phyloP scores from a whole-genome alignment of 2,888 invertebrate species.

The Lottia scabra region DNA sequence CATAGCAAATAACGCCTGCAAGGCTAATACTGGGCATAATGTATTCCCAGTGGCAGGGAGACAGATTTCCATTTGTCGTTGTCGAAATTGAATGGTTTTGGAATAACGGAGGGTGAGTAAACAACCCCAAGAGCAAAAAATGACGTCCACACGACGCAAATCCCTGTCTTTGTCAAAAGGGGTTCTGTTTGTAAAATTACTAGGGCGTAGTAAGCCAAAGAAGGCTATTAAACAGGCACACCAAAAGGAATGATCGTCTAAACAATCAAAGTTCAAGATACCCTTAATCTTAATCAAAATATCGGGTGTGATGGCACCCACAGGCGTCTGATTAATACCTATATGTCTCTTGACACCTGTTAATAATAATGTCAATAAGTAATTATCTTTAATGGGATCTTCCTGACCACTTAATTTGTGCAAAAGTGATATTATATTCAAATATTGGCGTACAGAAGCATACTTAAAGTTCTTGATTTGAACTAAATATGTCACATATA shows the following conservation, averaged over 20 bases:
- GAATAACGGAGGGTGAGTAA: too few relatives aligned
- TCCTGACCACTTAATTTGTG: neutral
- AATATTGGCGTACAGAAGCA: neutral
- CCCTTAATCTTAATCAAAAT: too few relatives aligned
- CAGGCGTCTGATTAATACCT: too few relatives aligned
- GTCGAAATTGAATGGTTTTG: neutral
- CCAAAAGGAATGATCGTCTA: too few relatives aligned
- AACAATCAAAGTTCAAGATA: too few relatives aligned
- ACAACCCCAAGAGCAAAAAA: neutral
- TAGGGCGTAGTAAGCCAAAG: neutral
- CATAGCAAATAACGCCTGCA: neutral
- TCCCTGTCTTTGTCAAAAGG: neutral
- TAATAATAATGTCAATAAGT: neutral
- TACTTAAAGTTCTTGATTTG: neutral
- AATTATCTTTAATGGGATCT: neutral
- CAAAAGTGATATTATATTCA: neutral
- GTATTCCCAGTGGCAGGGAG: neutral
- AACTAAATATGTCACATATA: neutral
- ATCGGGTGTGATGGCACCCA: too few relatives aligned
- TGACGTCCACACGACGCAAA: neutral
- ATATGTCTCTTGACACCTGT: too few relatives aligned
- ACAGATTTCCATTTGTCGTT: neutral
- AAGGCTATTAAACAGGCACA: too few relatives aligned
- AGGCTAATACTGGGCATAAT: neutral
- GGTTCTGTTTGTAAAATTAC: neutral